A percentile compares a stretch with the other conserved stretches of the same genome.
These are phyloP conservation scores for Microtus oregoni DNA, from an alignment of 2,113 vertebrate genomes.

Conservation along the genomic window DNA sequence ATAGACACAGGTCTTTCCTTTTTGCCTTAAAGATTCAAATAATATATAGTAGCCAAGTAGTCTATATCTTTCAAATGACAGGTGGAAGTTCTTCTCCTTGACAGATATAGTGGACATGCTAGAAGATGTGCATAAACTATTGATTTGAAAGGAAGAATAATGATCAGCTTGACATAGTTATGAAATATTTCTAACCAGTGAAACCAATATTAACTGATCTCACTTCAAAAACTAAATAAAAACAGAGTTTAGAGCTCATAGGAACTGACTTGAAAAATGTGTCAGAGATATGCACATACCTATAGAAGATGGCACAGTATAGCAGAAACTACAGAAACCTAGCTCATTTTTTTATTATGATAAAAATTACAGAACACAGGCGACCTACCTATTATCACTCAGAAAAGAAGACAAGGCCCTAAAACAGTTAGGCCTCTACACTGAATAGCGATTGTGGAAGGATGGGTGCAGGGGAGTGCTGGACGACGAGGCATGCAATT, in stretches of 20 bases:
- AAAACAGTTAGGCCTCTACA: not conserved
- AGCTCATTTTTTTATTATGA: slow-evolving; percentile 20
- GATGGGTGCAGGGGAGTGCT: not conserved
- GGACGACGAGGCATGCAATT: not conserved
- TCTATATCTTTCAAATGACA: not conserved
- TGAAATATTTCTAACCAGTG: slow-evolving; percentile 46
- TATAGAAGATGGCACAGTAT: not conserved
- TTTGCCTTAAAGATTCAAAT: slow-evolving; percentile 39
- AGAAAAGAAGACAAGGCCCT: not conserved
- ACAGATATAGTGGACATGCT: not conserved
- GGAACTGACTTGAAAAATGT: slow-evolving; percentile 34
- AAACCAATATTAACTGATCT: slow-evolving; percentile 50
- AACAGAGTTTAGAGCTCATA: slow-evolving; percentile 24
- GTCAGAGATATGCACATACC: not conserved
- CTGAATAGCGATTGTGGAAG: not conserved
- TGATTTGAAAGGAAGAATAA: slow-evolving; percentile 48
- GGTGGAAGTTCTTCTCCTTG: not conserved
- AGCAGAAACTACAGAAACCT: slow-evolving; percentile 51
- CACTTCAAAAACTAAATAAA: slow-evolving; percentile 51
- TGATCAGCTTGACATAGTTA: slow-evolving; percentile 24
- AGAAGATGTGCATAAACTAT: slow-evolving; percentile 21
- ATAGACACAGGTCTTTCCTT: slow-evolving; percentile 41
- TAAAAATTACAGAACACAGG: not conserved
- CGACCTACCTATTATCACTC: slow-evolving; percentile 8
- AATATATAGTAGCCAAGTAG: slow-evolving; percentile 25